Evolutionary conservation across 2,888 invertebrate species (phyloP).

Genomic region (Tiliacea aurago): DNA sequence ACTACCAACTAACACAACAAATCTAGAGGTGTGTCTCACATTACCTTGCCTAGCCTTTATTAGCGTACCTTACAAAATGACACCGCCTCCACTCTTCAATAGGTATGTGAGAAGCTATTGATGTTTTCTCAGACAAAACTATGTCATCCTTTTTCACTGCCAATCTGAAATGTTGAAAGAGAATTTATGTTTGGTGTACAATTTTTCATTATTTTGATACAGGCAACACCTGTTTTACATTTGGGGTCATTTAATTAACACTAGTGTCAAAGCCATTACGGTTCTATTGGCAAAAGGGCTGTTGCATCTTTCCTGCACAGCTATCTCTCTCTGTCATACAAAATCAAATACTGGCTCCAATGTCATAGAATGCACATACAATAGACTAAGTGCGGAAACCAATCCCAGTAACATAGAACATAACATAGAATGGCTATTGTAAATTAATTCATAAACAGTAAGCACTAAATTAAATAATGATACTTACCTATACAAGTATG

Average conservation of each 20-base stretch:
- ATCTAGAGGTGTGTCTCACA: background rate
- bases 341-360: background rate
- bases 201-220: background rate
- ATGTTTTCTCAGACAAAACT: constrained; percentile 69
- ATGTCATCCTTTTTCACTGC: constrained; percentile 89
- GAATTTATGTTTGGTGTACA: background rate
- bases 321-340: background rate
- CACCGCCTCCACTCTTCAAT: constrained; percentile 93
- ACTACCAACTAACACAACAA: background rate
- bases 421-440: background rate
- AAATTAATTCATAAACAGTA: no score
- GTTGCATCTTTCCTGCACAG: background rate
- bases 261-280: background rate
- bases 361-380: no score
- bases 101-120: constrained; percentile 89
- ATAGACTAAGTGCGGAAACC: background rate
- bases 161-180: constrained; percentile 84
- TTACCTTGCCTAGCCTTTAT: no score
- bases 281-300: background rate
- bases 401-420: background rate
- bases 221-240: background rate
- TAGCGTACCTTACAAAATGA: constrained; percentile 92
- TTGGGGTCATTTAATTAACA: background rate
- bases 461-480: constrained; percentile 4
- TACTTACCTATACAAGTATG: constrained; percentile 93